Evolutionary conservation across 2,888 invertebrate species (phyloP), one percentile per base, ranked within the genome.

Genomic region (Griposia aprilina): DNA sequence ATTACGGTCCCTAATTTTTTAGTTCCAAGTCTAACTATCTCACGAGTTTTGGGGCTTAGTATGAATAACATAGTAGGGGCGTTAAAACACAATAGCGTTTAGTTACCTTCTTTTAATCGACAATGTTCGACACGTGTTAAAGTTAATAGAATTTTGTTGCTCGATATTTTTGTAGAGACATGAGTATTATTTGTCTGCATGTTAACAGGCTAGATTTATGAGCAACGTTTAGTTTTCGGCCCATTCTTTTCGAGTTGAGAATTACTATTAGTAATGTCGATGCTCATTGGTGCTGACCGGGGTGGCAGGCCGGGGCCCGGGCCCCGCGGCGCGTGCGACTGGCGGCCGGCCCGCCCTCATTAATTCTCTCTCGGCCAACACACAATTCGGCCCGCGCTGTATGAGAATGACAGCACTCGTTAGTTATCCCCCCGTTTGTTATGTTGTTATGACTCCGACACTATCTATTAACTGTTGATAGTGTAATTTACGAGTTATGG

Each of bases 401-500:
- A 92, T 94, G 93, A 92, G 92, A 92, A 91, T 94, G 94, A 94
- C 94, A 94, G 93, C 92, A 91, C 92, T 93, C 94, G 93, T 94
- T 94, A 93, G 92, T 94, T 94, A 94, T 88, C 93, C 92, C 85
- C 87, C 89, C 88, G 88, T 87, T 91, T 87, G 90, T 90, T 89
- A 89, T 90, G 92, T 91, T 93, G 92, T 91, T 93, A 92, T 92
- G 92, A 92, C 89, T 90, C 90, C 87, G 88, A 92, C 92, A 93
- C 91, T 93, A 93, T 93, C 92, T 93, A 93, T 92, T 92, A 93
- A 90, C 89, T 89, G 87, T 89, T 90, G 90, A 93, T 91, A 90
- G 84, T 85, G 84, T 91, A 89, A 90, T 91, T 90, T 90, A 89
- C 84, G 83, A 88, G 83, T 81, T 87, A 84, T 79, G 77, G 60